Evolutionary conservation across 2,888 invertebrate genomes (phyloP).

Genomic region (Pseudococcus viburni): DNA sequence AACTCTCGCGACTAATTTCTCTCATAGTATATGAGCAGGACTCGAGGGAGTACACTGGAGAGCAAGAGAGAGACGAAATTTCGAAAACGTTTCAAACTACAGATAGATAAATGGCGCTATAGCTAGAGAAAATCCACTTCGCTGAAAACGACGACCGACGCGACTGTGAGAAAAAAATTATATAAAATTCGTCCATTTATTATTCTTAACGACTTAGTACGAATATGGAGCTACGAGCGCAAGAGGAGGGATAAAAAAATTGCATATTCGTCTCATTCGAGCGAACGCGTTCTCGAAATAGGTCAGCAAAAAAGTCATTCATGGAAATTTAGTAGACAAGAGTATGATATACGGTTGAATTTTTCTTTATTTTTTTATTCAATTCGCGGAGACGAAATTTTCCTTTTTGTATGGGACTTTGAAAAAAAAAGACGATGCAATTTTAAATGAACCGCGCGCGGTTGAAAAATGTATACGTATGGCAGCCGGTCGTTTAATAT

Average conservation of each 20-base stretch:
- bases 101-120: conserved; percentile 22
- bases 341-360: neutral
- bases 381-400: neutral
- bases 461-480: neutral
- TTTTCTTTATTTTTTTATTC: conserved; percentile 1
- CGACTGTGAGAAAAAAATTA: neutral
- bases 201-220: conserved; percentile 28
- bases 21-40: neutral
- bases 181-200: conserved; percentile 41
- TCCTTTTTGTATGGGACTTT: neutral
- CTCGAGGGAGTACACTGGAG: neutral
- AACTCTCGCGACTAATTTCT: conserved; percentile 31
- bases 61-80: neutral
- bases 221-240: neutral
- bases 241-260: conserved; percentile 13
- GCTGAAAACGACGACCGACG: neutral
- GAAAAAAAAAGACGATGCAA: neutral
- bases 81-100: conserved; percentile 16
- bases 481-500: neutral
- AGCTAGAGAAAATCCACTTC: conserved; percentile 11
- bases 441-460: neutral
- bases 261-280: conserved; percentile 40
- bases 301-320: conserved; percentile 42
- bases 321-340: conserved; percentile 14
- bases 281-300: conserved; percentile 26